Evolutionary conservation across 2,888 invertebrate species (phyloP).

Genomic region (Stenodema calcarata): DNA sequence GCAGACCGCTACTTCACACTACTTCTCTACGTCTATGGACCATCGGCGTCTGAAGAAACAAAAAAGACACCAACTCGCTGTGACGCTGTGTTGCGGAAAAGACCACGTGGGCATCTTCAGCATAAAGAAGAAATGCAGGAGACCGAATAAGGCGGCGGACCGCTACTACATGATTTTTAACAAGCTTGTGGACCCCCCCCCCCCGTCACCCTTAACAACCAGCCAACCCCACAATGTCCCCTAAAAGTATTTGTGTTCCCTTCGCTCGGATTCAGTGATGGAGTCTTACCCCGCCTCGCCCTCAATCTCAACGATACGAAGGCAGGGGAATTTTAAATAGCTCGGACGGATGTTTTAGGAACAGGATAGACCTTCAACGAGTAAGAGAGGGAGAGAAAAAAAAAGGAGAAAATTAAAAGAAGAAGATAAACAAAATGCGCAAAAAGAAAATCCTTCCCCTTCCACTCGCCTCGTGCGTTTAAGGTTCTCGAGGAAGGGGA

Average conservation of each 20-base stretch:
- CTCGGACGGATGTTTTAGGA: neutral
- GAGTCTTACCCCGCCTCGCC: neutral
- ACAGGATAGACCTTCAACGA: neutral
- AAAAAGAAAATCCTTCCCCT: neutral
- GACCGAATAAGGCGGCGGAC: conserved; percentile 18
- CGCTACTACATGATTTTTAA: conserved; percentile 44
- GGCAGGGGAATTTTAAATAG: conserved; percentile 42
- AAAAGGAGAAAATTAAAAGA: neutral
- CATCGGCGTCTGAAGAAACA: neutral
- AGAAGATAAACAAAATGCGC: neutral
- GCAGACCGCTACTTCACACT: too few species aligned
- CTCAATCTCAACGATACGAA: neutral
- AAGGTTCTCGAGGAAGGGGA: neutral
- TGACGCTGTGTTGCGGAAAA: neutral
- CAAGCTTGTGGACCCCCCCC: neutral
- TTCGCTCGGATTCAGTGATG: neutral
- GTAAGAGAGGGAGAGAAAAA: neutral
- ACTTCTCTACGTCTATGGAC: too few species aligned
- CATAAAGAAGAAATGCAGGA: neutral
- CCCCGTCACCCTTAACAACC: neutral
- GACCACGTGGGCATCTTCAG: neutral
- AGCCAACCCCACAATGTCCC: too few species aligned
- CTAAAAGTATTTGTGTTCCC: conserved; percentile 14
- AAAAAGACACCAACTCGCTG: neutral
- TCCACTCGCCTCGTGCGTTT: neutral